These are phyloP conservation scores for Periphyllus acericola DNA, from an alignment of 2,888 invertebrate genomes.

Conservation along the genomic window DNA sequence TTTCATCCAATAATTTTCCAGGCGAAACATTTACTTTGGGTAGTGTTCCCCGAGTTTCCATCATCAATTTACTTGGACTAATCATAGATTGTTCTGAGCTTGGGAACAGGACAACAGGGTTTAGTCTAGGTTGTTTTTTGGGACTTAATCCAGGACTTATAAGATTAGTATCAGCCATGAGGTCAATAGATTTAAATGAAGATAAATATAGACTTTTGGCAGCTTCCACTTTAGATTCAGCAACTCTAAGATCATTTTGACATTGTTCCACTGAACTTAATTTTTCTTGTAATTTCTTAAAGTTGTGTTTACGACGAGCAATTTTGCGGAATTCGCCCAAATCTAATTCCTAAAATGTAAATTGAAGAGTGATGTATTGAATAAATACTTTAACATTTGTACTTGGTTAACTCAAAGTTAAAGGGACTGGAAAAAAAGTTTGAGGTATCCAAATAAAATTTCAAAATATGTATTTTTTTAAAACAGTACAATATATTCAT, in stretches of 20 bases:
- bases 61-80: conserved; percentile 49
- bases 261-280: conserved; percentile 75
- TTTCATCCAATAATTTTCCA: conserved; percentile 64
- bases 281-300: conserved; percentile 78
- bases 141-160: conserved; percentile 63
- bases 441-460: no score
- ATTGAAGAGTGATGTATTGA: no score
- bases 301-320: conserved; percentile 73
- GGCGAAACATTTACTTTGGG: conserved; percentile 63
- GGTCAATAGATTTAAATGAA: conserved; percentile 79
- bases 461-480: no score
- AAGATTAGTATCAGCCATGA: conserved; percentile 81
- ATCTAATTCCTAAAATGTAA: conserved; percentile 71
- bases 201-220: conserved; percentile 68
- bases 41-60: not conserved
- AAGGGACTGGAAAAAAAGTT: no score
- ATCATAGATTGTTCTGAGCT: conserved; percentile 45
- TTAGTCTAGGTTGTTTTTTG: conserved; percentile 57
- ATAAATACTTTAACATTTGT: no score
- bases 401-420: no score
- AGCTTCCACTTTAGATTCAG: conserved; percentile 66
- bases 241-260: conserved; percentile 73
- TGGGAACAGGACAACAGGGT: conserved; percentile 60
- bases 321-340: conserved; percentile 78
- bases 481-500: no score